Base-by-base conservation (phyloP, 2,113 vertebrate species). In the Hemicordylus capensis region DNA sequence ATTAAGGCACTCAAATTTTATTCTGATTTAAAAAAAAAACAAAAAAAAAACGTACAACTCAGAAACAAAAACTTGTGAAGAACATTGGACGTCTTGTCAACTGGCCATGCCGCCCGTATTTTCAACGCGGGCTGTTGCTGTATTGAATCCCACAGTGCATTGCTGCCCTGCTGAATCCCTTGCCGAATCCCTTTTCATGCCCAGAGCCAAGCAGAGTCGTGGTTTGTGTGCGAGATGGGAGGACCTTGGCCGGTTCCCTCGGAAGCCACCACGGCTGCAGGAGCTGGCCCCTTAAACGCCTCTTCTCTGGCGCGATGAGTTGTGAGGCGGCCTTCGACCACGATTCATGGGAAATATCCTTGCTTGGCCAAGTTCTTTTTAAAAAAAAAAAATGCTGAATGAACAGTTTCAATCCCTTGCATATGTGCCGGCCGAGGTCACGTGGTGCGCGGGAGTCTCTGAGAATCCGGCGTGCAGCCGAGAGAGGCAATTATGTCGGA, bases 1-100 rank as follows among this genome's bases (percentile, higher is more conserved):
- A 84, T 85, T 83, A 80, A 85, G 85, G 56, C 58, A 56, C 76
- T 44, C 59, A 20, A 26, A 39, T 48, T n/a, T 39, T 14, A 81
- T 54, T 39, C 66, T 79, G 0, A 81, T 80, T 73, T 24, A 51
- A 19, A 69, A 74, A 7, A 74, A 15, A 2, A 83, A 42, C 34
- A 12, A 7, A 28, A 48, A 51, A 63, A 37, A 63, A 34, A 4
- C 24, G 20, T n/a, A n/a, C n/a, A n/a, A n/a, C n/a, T n/a, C n/a
- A n/a, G n/a, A n/a, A n/a, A n/a, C n/a, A n/a, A n/a, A n/a, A n/a
- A n/a, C n/a, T n/a, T n/a, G n/a, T 34, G 15, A 59, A 58, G 80
- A 31, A 7, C 28, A 37, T 59, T 17, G 14, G 34, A 14, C 37
- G 1, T 58, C 37, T 58, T 12, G 9, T 9, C 58, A 80, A 42